Percentiles rank a stretch among this genome's conserved stretches.
phyloP scores from a whole-genome alignment of 2,888 invertebrate species.

The Thymelicus acteon region DNA sequence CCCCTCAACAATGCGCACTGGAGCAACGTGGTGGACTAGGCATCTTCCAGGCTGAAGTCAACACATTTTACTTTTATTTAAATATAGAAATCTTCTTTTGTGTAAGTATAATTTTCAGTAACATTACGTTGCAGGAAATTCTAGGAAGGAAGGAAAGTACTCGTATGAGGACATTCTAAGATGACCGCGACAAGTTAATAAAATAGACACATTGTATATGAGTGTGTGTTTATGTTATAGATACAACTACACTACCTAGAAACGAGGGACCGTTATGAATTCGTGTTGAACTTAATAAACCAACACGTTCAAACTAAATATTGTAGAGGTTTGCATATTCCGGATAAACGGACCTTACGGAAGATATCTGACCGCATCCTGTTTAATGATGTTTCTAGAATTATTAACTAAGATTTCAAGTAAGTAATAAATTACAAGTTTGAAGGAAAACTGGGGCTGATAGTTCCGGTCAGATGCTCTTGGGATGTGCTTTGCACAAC shows the following conservation, averaged over 20 bases:
- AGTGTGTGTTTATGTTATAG: too few species aligned
- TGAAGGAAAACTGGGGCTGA: slow-evolving; percentile 64
- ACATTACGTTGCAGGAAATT: too few species aligned
- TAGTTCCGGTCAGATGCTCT: slow-evolving; percentile 75
- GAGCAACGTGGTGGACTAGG: too few species aligned
- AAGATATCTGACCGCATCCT: slow-evolving; percentile 74
- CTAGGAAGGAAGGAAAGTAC: too few species aligned
- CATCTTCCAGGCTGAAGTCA: too few species aligned
- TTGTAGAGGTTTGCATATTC: slow-evolving; percentile 38
- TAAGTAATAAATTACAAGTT: slow-evolving; percentile 72
- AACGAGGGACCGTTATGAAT: slow-evolving; percentile 1
- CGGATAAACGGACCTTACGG: slow-evolving; percentile 54
- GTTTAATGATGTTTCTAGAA: slow-evolving; percentile 81
- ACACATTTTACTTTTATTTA: too few species aligned
- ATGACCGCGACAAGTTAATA: too few species aligned
- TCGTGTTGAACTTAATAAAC: slow-evolving; percentile 23
- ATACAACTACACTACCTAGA: not conserved
- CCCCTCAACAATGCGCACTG: too few species aligned
- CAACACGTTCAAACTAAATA: slow-evolving; percentile 23
- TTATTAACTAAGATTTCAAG: slow-evolving; percentile 83
- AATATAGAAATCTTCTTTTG: too few species aligned
- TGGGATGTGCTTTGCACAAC: slow-evolving; percentile 63
- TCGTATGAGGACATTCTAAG: too few species aligned
- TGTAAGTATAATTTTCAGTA: too few species aligned
- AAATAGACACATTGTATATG: too few species aligned